phyloP scores from a whole-genome alignment of 1,140 invertebrate species.

The Drosophila kohkoa region DNA sequence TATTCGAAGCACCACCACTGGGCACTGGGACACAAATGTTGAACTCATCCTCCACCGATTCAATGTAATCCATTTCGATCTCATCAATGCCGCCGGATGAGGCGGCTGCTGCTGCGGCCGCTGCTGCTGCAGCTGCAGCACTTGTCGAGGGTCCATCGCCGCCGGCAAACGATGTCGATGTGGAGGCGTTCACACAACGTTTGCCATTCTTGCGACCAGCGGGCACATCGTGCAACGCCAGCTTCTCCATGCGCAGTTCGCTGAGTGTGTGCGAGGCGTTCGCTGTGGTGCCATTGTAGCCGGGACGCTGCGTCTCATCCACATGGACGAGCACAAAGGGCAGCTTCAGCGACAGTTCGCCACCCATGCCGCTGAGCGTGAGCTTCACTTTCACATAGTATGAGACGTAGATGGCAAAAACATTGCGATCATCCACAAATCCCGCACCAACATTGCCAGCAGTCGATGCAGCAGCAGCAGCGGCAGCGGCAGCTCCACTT shows the following conservation, averaged over 20 bases:
- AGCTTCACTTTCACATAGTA: slow-evolving; percentile 96
- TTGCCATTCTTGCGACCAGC: slow-evolving; percentile 49
- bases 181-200: not conserved
- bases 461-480: not conserved
- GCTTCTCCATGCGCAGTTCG: slow-evolving; percentile 61
- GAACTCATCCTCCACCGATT: slow-evolving; percentile 67
- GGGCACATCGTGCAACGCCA: slow-evolving; percentile 72
- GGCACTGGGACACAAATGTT: slow-evolving; percentile 62
- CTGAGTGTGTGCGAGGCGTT: slow-evolving; percentile 39
- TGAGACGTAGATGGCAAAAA: slow-evolving; percentile 95
- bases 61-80: slow-evolving; percentile 61
- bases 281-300: slow-evolving; percentile 1
- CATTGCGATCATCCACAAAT: slow-evolving; percentile 90
- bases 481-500: not conserved
- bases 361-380: slow-evolving; percentile 91
- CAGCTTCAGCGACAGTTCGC: slow-evolving; percentile 91
- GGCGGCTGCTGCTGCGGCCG: slow-evolving; percentile 2
- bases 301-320: slow-evolving; percentile 62
- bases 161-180: not conserved
- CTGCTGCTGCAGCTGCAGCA: slow-evolving; percentile 56
- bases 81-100: not conserved
- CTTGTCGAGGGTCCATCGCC: slow-evolving; percentile 66
- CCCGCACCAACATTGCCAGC: not conserved
- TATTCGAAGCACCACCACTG: slow-evolving; percentile 11
- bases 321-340: slow-evolving; percentile 89